Evolutionary conservation across 2,888 invertebrate genomes (phyloP), one percentile per base, ranked within the genome.

Genomic region (Andrena bucephala): DNA sequence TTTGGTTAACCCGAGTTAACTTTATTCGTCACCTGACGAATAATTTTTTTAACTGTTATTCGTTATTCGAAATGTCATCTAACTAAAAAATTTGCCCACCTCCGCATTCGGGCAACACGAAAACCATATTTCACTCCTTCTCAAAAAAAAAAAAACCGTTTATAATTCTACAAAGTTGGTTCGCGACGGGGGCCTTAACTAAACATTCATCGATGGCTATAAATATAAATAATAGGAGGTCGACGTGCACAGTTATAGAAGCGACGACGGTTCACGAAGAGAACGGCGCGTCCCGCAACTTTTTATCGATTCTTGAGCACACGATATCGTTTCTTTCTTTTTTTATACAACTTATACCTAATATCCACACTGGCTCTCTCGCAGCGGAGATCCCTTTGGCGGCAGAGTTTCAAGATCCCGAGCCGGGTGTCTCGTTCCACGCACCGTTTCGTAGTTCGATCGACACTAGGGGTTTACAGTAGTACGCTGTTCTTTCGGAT

Each of bases 161-260:
- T 88, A 42, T 87, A 82, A 89, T 88, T 84, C 83, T 88, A 86
- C 84, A 82, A 71, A 79, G 54, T 81, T 86, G 63, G 57, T 69
- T 84, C 76, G 79, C 81, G 59, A 42, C 73, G 42, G 20, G 57
- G 65, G 33, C 59, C 85, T 89, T 91, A 90, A 91, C 84, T 91
- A 89, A 91, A 87, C 88, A 89, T 85, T 82, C 73, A 87, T 85
- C 77, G 78, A 81, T 86, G 80, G 54, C 82, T 76, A 90, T 88
- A 89, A 90, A 90, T 89, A 90, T 84, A 90, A 89, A 91, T 89
- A 87, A 50, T 89, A 87, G 54, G 68, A 72, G 59, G 8, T 71
- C 31, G 24, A 65, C 29, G 50, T 42, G 72, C 75, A 29, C 60
- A 29, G 27, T 62, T 52, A 36, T 59, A 62, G 48, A 66, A 62